Conservation (phyloP, 2,797 vertebrate species). For the Dallia pectoralis region DNA sequence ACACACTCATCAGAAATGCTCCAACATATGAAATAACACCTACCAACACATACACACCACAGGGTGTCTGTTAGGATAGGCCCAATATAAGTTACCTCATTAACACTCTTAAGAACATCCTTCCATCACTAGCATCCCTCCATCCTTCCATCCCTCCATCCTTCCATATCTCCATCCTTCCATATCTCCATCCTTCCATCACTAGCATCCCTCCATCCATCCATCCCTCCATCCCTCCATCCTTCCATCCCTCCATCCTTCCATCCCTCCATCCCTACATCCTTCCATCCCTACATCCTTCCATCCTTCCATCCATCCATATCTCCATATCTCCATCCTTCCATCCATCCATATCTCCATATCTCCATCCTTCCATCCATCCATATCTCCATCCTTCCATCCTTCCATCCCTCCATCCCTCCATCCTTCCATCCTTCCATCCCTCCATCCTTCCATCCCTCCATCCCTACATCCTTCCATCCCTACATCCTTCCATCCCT, state of each 20-base stretch:
- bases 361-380: no score
- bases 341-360: background rate
- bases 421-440: background rate
- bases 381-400: rapidly evolving
- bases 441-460: background rate
- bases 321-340: background rate
- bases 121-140: background rate
- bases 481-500: background rate
- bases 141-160: background rate
- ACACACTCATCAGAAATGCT: no score
- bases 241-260: no score
- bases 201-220: no score
- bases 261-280: background rate
- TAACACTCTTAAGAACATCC: background rate
- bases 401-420: no score
- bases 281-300: background rate
- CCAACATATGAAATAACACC: no score
- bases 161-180: background rate
- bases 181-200: no score
- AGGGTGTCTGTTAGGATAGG: no score
- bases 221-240: no score
- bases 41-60: no score
- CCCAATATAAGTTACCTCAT: no score
- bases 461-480: background rate
- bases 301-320: background rate